These are phyloP conservation scores for Tadarida brasiliensis DNA, from an alignment of 2,797 vertebrate genomes.

Conservation along the genomic window DNA sequence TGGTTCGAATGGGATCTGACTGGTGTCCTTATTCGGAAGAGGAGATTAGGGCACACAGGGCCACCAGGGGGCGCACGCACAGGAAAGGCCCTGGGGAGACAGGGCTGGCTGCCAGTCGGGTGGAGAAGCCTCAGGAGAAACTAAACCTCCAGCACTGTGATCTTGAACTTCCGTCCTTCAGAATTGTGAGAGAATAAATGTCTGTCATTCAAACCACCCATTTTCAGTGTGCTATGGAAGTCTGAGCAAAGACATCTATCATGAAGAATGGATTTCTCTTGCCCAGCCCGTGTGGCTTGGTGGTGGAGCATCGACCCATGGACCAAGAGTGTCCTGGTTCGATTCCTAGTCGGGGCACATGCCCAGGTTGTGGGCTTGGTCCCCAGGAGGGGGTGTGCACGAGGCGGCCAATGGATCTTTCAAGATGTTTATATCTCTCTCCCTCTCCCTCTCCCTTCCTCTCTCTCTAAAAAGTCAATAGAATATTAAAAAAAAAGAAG, in stretches of 20 bases:
- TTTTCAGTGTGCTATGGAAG: background rate
- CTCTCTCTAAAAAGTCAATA: too few species aligned
- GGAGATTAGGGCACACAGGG: background rate
- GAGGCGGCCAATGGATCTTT: too few species aligned
- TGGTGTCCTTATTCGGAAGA: background rate
- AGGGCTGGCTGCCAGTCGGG: background rate
- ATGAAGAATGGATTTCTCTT: background rate
- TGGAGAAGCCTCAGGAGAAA: background rate
- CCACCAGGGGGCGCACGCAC: fast-evolving
- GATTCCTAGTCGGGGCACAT: too few species aligned
- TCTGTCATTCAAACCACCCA: background rate
- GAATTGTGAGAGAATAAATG: background rate
- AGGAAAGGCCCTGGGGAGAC: background rate
- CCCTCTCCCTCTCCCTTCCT: too few species aligned
- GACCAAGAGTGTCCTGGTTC: too few species aligned
- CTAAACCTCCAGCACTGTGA: fast-evolving
- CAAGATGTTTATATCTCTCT: too few species aligned
- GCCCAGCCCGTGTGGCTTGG: too few species aligned
- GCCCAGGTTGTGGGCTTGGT: too few species aligned
- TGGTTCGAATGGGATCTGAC: background rate
- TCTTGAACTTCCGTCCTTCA: background rate
- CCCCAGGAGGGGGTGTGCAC: too few species aligned
- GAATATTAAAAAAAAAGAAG: too few species aligned
- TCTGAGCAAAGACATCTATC: too few species aligned
- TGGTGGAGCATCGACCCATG: too few species aligned